Percentiles rank a stretch among this genome's conserved stretches.
Conservation (phyloP, 2,888 invertebrate species). For the Ethmia dodecea region DNA sequence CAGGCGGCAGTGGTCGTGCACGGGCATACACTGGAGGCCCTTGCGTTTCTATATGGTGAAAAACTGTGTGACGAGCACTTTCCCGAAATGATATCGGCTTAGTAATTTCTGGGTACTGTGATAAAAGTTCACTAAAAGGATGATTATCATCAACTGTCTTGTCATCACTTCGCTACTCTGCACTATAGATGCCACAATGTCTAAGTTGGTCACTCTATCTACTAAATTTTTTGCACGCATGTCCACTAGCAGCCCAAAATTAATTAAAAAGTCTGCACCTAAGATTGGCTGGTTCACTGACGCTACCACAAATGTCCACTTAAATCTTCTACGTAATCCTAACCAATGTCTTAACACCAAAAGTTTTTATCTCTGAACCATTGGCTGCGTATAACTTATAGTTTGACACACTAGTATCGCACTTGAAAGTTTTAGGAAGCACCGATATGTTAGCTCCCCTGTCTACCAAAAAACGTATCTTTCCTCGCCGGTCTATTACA, state of each 20-base stretch:
- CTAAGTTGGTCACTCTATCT: constrained; percentile 17
- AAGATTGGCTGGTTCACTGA: constrained; percentile 23
- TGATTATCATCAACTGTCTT: constrained; percentile 3
- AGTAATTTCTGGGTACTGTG: constrained; percentile 19
- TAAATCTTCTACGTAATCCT: constrained; percentile 18
- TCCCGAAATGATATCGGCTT: constrained; percentile 19
- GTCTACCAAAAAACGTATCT: constrained; percentile 16
- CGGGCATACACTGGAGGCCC: constrained; percentile 2
- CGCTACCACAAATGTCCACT: constrained; percentile 22
- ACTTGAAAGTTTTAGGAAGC: constrained; percentile 9
- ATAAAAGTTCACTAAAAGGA: constrained; percentile 12
- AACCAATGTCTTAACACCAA: constrained; percentile 18
- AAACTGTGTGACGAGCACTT: constrained; percentile 9
- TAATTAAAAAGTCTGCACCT: constrained; percentile 24
- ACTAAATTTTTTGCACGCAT: constrained; percentile 14
- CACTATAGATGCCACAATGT: constrained; percentile 9
- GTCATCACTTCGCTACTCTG: neutral
- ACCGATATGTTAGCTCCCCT: constrained; percentile 18
- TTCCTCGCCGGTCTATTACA: no score
- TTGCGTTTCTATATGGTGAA: constrained; percentile 2
- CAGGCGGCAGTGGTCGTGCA: neutral
- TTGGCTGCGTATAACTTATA: constrained; percentile 21
- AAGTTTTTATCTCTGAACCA: constrained; percentile 1
- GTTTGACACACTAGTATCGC: neutral
- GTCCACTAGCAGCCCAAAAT: constrained; percentile 21